Evolutionary conservation across 2,888 invertebrate species (phyloP), one percentile per base, ranked within the genome.

Genomic region (Neocrepidodera transversa): DNA sequence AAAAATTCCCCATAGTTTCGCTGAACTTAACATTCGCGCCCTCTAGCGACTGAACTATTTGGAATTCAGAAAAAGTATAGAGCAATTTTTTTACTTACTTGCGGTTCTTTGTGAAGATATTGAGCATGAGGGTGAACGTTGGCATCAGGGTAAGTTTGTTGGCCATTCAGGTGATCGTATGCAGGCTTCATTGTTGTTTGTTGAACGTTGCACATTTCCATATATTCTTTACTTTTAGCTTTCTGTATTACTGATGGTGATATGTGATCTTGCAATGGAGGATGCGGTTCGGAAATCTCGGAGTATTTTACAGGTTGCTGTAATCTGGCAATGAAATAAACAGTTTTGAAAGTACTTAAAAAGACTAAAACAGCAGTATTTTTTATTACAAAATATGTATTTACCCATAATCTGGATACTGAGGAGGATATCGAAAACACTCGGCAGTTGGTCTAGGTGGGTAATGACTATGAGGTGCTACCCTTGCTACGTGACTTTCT

Each of bases 381-480:
- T 17, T 17, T 17, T 7, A 5, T 16, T 40, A 40, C 10, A 1
- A 26, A 42, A 16, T 11, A 26, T 13, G 7, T 48, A 57, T 67
- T 68, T 66, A 78, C 78, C 70, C 69, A 64, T 73, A 76, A 20
- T 77, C 76, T 20, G 68, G 65, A 65, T 72, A 76, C 49, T 75
- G 75, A 26, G 70, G 67, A 58, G 72, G 58, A 50, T 65, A 71
- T n/a, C 69, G 60, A 51, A 71, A 76, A 40, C 68, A 72, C 36
- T 78, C 77, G 20, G 40, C 13, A 10, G 53, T 26, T 17, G 70
- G 63, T 17, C 68, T 69, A 6, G 73, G 71, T 5, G 78, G 78
- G 60, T 77, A 78, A 57, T 79, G 77, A 54, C 75, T 76, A 57
- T 79, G 79, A 3, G 79, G 79, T 13, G 79, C 77, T 23, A 79